Evolutionary conservation across 92 coral and sea anemone genomes (phyloP), one percentile per base, ranked within the genome.

Genomic region (Parazoanthus darwini): DNA sequence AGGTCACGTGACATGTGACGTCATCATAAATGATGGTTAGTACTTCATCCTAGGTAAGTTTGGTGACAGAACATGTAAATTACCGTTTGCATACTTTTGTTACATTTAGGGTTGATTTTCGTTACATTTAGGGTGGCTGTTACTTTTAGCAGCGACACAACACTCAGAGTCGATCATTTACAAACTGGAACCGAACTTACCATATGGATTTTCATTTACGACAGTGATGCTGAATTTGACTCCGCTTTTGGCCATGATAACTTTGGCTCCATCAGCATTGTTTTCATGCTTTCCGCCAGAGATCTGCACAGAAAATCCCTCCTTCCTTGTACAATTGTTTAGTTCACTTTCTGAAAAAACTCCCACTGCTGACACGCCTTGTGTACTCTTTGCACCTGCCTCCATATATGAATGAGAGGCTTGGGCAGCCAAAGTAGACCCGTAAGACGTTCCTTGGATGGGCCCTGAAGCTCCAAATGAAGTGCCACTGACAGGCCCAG

Each of bases 211-310:
- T 23, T 42, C 51, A 83, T 83, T 83, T 20, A 43, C 4, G 38
- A 68, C 25, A 38, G 20, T 26, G 58, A 83, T 70, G 18, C 42
- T 68, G 59, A 83, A 83, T 15, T 70, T 43, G 59, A 83, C 66
- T 46, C 35, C 87, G 5, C 35, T 44, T 67, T 70, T 33, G 9
- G 87, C 78, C 87, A 83, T 83, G 87, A 83, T 35, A 83, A 83
- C 87, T 43, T 68, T 83, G 0, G 59, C 87, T 63, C 87, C 87
- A 25, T 68, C 76, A 13, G 78, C 38, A 67, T 65, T 68, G 59
- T 5, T 42, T 46, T 83, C 87, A 23, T 83, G 87, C 58, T 70
- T 83, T 25, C 87, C 87, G 20, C 23, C 43, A 4, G 78, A 73
- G 14, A 83, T 83, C 22, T 43, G 39, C 25, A 83, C 87, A 0